These are phyloP conservation scores for Trichechus manatus DNA, from an alignment of 2,113 vertebrate species.

Conservation along the genomic window DNA sequence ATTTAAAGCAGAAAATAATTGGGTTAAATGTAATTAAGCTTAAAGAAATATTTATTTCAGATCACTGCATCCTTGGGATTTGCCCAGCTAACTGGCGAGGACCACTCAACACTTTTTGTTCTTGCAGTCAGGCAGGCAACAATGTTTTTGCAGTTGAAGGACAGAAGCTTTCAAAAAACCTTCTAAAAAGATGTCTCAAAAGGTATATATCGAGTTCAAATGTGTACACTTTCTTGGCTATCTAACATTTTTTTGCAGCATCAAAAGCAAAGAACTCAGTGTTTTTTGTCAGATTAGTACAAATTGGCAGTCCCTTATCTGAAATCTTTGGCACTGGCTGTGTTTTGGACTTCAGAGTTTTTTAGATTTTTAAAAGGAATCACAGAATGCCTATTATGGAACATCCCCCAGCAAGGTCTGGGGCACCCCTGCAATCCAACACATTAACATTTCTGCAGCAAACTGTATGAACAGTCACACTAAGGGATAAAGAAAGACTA, in stretches of 20 bases:
- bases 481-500: background rate
- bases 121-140: background rate
- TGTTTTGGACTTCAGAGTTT: conserved; percentile 30
- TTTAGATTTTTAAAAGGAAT: conserved; percentile 16
- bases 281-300: background rate
- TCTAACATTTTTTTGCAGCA: background rate
- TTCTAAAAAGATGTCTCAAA: conserved; percentile 43
- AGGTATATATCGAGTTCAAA: background rate
- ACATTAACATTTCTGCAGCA: background rate
- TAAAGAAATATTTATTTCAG: background rate
- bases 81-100: background rate
- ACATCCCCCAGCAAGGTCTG: background rate
- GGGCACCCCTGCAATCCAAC: background rate
- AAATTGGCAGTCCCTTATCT: background rate
- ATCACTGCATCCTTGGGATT: background rate
- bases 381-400: background rate
- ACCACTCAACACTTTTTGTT: background rate
- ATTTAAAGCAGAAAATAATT: too few species aligned
- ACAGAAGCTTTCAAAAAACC: background rate
- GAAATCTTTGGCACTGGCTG: background rate
- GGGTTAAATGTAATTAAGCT: conserved; percentile 17
- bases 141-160: background rate
- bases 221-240: background rate
- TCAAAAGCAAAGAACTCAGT: conserved; percentile 31
- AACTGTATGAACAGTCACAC: background rate